Conservation (phyloP, 1,140 invertebrate species). For the Drosophila bipectinata region DNA sequence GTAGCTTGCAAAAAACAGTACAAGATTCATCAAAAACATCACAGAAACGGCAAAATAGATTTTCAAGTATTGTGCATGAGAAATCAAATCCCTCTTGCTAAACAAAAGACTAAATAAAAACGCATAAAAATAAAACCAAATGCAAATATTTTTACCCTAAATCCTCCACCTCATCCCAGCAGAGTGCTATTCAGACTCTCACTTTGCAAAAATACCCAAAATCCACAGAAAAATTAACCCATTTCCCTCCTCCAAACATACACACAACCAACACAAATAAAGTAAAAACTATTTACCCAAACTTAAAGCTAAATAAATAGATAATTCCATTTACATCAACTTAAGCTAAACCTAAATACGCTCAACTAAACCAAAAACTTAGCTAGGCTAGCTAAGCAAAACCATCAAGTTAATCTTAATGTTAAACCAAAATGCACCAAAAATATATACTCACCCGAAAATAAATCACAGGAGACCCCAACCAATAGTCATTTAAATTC, state of each 20-base stretch:
- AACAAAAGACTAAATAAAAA: constrained; percentile 70
- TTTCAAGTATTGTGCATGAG: constrained; percentile 84
- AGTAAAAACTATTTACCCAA: constrained; percentile 26
- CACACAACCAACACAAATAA: constrained; percentile 19
- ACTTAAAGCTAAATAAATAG: constrained; percentile 49
- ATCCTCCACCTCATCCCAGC: constrained; percentile 38
- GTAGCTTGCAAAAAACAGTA: constrained; percentile 59
- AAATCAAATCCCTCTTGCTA: constrained; percentile 82
- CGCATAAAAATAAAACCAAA: constrained; percentile 66
- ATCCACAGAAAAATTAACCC: constrained; percentile 3
- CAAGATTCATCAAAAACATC: constrained; percentile 34
- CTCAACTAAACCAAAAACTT: constrained; percentile 40
- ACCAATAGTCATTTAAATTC: not conserved
- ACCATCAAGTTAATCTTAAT: constrained; percentile 50
- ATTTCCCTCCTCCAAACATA: constrained; percentile 38
- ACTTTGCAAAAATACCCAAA: constrained; percentile 10
- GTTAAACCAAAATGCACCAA: constrained; percentile 1
- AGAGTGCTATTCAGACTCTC: constrained; percentile 28
- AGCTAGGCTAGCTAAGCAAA: constrained; percentile 45
- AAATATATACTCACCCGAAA: not conserved
- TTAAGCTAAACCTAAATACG: constrained; percentile 46
- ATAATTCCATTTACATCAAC: constrained; percentile 44
- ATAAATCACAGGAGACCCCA: constrained; percentile 2
- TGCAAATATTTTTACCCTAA: constrained; percentile 36
- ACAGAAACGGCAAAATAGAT: constrained; percentile 81